phyloP scores from a whole-genome alignment of 2,797 vertebrate species.

The Phalloptychus januarius region DNA sequence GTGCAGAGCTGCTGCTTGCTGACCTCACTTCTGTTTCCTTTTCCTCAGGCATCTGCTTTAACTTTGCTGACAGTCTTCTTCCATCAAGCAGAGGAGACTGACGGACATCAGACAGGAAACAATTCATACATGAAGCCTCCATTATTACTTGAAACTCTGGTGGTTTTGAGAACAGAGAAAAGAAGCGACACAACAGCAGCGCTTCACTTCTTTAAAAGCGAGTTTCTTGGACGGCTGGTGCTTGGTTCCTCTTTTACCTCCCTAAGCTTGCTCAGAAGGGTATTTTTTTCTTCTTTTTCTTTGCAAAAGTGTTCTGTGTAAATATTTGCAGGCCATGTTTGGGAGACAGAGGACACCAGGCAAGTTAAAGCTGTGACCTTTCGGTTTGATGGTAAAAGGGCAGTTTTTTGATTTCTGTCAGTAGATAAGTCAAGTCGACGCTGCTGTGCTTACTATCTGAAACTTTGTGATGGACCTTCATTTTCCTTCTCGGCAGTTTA shows the following conservation, averaged over 20 bases:
- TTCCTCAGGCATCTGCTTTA: constrained; percentile 18
- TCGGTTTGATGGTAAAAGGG: background rate
- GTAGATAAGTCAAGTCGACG: constrained; percentile 9
- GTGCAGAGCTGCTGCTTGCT: background rate
- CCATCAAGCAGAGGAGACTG: background rate
- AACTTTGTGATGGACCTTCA: background rate
- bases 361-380: constrained; percentile 35
- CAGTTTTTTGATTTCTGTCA: background rate
- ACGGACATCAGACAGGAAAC: constrained; percentile 1
- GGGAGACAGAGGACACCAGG: constrained; percentile 42
- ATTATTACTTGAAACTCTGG: background rate
- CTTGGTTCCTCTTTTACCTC: constrained; percentile 7
- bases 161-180: constrained; percentile 6
- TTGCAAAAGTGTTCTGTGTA: constrained; percentile 30
- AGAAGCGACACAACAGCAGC: background rate
- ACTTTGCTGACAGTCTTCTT: background rate
- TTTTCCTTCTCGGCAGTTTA: constrained; percentile 9
- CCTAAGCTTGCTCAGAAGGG: background rate
- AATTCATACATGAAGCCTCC: background rate
- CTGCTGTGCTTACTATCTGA: background rate
- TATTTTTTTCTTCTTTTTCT: constrained; percentile 7
- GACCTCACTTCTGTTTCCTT: constrained; percentile 17
- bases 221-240: background rate
- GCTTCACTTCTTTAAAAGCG: constrained; percentile 4
- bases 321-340: constrained; percentile 71